A percentile compares a stretch with the other conserved stretches of the same genome.
Conservation (phyloP, 2,113 vertebrate species). For the Cichladusa arquata region DNA sequence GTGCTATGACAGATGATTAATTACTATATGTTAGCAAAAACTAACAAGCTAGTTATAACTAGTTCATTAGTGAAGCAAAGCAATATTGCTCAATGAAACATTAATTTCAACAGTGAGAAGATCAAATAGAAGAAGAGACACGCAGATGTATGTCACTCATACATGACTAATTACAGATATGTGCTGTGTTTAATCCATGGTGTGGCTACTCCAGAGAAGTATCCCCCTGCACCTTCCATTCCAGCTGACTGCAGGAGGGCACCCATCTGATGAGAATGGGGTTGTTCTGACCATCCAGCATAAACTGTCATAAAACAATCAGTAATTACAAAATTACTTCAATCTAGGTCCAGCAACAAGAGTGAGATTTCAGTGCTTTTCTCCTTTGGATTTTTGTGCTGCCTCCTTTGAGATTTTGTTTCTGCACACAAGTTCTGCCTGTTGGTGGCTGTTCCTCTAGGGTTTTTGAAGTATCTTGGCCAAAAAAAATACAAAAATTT, state of each 20-base stretch:
- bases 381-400: background rate
- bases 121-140: background rate
- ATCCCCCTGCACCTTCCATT: background rate
- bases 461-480: background rate
- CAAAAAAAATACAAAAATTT: background rate
- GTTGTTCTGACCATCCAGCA: background rate
- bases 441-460: background rate
- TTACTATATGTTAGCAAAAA: background rate
- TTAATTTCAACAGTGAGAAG: background rate
- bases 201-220: background rate
- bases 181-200: background rate
- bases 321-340: background rate
- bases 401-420: background rate
- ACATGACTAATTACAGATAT: background rate
- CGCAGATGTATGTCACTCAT: background rate
- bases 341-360: background rate
- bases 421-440: background rate
- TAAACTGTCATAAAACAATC: background rate
- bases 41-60: background rate
- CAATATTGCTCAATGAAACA: background rate
- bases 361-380: background rate
- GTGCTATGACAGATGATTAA: background rate
- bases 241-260: background rate
- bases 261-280: background rate
- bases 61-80: background rate